A percentile compares a stretch with the other conserved stretches of the same genome.
Conservation (phyloP, 2,113 vertebrate genomes). For the Procavia capensis region DNA sequence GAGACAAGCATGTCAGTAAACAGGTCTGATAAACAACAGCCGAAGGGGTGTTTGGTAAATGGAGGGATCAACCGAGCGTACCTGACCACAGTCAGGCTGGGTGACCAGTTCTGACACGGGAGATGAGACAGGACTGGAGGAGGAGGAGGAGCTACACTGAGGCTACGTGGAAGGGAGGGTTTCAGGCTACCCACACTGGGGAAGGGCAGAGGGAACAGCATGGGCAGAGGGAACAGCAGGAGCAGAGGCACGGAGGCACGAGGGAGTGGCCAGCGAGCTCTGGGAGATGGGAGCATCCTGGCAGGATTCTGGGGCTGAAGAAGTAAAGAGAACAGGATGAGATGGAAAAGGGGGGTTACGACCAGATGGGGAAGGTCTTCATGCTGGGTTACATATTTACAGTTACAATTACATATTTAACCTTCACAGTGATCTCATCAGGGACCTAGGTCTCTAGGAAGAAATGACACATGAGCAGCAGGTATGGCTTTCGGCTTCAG, state of each 20-base stretch:
- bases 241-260: not conserved
- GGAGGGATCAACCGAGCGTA: not conserved
- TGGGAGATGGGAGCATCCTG: not conserved
- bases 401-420: accelerated
- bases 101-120: not conserved
- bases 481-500: not conserved
- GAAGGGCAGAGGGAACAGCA: not conserved
- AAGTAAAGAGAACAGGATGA: not conserved
- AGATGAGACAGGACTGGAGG: not conserved
- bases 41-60: not conserved
- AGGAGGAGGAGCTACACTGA: not conserved
- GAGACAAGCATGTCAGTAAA: not conserved
- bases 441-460: too few species aligned
- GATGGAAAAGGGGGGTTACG: not conserved
- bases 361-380: not conserved
- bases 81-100: not conserved
- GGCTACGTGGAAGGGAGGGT: not conserved
- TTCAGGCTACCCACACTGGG: not conserved
- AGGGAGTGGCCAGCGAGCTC: accelerated
- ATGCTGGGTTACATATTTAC: not conserved
- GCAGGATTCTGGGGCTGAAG: accelerated
- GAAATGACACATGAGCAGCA: too few species aligned
- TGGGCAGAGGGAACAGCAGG: accelerated
- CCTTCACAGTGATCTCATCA: accelerated
- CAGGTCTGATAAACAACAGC: not conserved